Percentiles rank a stretch among this genome's conserved stretches.
phyloP scores from a whole-genome alignment of 2,113 vertebrate species.

The Dipodomys merriami region DNA sequence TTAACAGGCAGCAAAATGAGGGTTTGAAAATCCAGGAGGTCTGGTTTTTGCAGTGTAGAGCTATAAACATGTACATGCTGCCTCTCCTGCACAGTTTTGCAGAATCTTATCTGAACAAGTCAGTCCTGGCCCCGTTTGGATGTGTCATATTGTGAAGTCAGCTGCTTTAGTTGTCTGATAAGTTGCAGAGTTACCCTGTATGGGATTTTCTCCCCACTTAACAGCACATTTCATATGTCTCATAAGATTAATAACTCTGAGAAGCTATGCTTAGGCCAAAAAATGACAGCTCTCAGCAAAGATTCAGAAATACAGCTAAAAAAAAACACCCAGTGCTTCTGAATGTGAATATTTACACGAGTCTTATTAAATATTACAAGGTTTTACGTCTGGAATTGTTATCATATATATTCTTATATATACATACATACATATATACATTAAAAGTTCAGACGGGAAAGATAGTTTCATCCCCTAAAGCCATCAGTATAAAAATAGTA shows the following conservation, averaged over 20 bases:
- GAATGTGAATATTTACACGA: neutral
- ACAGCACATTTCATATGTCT: neutral
- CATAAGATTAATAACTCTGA: slow-evolving; percentile 22
- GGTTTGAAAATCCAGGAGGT: no score
- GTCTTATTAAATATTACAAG: neutral
- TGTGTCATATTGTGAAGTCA: neutral
- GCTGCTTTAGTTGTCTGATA: neutral
- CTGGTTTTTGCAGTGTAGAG: neutral
- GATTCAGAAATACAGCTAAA: neutral
- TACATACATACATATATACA: neutral
- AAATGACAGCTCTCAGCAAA: neutral
- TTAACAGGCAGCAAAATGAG: neutral
- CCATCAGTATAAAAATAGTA: no score
- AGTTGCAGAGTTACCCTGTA: neutral
- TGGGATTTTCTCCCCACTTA: neutral
- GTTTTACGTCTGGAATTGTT: neutral
- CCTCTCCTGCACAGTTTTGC: neutral
- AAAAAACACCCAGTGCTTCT: neutral
- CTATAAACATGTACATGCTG: neutral
- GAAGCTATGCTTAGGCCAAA: neutral
- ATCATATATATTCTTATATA: neutral
- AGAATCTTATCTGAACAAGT: neutral
- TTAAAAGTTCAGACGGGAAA: neutral
- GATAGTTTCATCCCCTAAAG: no score
- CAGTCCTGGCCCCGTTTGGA: neutral